Conservation (phyloP, 1,140 invertebrate species). For the Macrobrachium rosenbergii region DNA sequence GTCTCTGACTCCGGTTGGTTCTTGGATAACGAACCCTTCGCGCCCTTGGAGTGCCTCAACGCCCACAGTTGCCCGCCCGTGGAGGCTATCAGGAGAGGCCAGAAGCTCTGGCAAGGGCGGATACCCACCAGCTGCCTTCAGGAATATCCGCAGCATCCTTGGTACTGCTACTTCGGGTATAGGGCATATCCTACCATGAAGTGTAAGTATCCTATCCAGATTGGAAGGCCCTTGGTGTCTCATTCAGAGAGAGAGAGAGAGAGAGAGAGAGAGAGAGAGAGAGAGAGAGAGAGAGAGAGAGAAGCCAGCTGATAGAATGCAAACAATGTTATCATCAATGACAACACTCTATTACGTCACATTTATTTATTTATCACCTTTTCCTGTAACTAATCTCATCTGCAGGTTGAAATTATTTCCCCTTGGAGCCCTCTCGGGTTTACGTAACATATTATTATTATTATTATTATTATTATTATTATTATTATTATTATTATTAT, state of each 20-base stretch:
- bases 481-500: slow-evolving; percentile 1
- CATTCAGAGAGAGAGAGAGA: not conserved
- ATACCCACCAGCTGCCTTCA: slow-evolving; percentile 82
- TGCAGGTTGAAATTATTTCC: too few relatives aligned
- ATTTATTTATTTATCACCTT: too few relatives aligned
- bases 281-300: not conserved
- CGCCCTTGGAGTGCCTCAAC: slow-evolving; percentile 71
- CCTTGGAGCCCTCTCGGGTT: not conserved
- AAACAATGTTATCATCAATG: not conserved
- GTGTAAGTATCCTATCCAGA: slow-evolving; percentile 73
- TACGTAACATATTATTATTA: slow-evolving; percentile 13
- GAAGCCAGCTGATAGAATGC: too few relatives aligned
- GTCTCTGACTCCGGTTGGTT: slow-evolving; percentile 96
- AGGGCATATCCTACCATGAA: slow-evolving; percentile 87
- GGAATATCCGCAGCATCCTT: slow-evolving; percentile 81
- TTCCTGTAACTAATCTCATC: too few relatives aligned
- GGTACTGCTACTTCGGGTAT: slow-evolving; percentile 94
- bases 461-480: slow-evolving; percentile 33
- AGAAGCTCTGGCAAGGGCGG: slow-evolving; percentile 85
- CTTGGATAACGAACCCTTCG: slow-evolving; percentile 83
- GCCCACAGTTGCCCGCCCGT: slow-evolving; percentile 67
- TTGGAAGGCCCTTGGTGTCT: too few relatives aligned
- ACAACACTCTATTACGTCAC: too few relatives aligned
- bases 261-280: not conserved
- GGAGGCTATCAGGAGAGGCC: slow-evolving; percentile 73